Evolutionary conservation across 1,140 invertebrate species (phyloP).

Genomic region (Arion vulgaris): DNA sequence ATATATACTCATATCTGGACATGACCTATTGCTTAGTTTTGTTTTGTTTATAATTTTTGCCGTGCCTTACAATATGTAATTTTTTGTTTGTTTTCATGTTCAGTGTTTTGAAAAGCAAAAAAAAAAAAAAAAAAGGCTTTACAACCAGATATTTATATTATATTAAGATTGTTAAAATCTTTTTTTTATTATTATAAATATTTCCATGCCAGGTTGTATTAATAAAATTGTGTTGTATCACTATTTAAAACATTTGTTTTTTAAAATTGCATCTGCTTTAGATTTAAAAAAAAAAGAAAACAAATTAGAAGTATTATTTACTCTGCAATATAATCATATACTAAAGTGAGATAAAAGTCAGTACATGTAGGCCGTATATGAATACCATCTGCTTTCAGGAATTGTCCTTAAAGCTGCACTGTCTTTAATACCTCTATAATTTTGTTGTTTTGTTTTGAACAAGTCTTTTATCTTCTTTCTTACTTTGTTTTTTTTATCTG

Average conservation of each 20-base stretch:
- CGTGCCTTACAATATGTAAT: constrained; percentile 66
- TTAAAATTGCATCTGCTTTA: constrained; percentile 40
- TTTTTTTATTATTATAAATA: not conserved
- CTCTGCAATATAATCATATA: not conserved
- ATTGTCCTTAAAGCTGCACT: not conserved
- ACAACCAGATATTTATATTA: constrained; percentile 54
- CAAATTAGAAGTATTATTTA: constrained; percentile 32
- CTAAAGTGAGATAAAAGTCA: not conserved
- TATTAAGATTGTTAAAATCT: constrained; percentile 45
- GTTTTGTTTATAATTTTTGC: constrained; percentile 54
- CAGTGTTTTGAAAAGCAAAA: constrained; percentile 50
- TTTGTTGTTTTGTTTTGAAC: no score
- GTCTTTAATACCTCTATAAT: not conserved
- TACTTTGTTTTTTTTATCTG: no score
- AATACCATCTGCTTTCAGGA: no score
- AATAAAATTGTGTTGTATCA: constrained; percentile 40
- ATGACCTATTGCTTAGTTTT: constrained; percentile 45
- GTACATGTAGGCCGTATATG: not conserved
- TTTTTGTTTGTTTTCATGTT: constrained; percentile 54
- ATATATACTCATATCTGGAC: constrained; percentile 61
- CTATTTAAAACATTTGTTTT: constrained; percentile 47
- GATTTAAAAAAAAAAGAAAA: constrained; percentile 35
- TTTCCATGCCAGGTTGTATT: constrained; percentile 37
- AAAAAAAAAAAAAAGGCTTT: constrained; percentile 57
- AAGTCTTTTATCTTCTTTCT: no score